phyloP scores from a whole-genome alignment of 1,140 invertebrate species.

The Harlomillsia oculata region DNA sequence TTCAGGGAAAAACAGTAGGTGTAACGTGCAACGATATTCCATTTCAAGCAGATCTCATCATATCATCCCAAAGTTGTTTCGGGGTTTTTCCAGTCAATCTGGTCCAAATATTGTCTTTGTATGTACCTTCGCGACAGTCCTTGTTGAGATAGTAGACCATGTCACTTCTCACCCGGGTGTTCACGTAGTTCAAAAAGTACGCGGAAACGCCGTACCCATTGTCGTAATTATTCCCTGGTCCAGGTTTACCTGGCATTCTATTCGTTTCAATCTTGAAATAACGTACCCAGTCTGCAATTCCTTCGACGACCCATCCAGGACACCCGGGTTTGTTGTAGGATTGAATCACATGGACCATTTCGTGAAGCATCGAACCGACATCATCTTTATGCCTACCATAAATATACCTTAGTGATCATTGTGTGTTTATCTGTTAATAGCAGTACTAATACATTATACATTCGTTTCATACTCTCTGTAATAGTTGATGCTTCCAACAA shows the following conservation, averaged over 20 bases:
- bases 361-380: conserved; percentile 31
- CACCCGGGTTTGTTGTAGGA: conserved; percentile 3
- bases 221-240: conserved; percentile 8
- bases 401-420: not conserved
- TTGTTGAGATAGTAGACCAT: conserved; percentile 27
- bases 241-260: conserved; percentile 21
- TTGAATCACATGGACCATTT: conserved; percentile 33
- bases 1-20: too few relatives aligned
- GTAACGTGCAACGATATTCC: too few relatives aligned
- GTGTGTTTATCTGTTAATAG: not conserved
- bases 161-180: not conserved
- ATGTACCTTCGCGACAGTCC: conserved; percentile 27
- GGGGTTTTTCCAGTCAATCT: conserved; percentile 19
- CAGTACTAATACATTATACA: not conserved
- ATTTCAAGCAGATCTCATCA: too few relatives aligned
- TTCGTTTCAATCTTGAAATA: conserved; percentile 30
- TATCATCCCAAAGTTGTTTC: conserved; percentile 20
- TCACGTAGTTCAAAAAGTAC: conserved; percentile 27
- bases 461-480: too few relatives aligned
- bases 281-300: conserved; percentile 28
- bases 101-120: conserved; percentile 17
- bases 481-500: conserved; percentile 27
- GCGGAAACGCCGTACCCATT: conserved; percentile 31
- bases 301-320: conserved; percentile 27
- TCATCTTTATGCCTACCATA: conserved; percentile 25